Evolutionary conservation across 2,888 invertebrate genomes (phyloP).

Genomic region (Agriopis marginaria): DNA sequence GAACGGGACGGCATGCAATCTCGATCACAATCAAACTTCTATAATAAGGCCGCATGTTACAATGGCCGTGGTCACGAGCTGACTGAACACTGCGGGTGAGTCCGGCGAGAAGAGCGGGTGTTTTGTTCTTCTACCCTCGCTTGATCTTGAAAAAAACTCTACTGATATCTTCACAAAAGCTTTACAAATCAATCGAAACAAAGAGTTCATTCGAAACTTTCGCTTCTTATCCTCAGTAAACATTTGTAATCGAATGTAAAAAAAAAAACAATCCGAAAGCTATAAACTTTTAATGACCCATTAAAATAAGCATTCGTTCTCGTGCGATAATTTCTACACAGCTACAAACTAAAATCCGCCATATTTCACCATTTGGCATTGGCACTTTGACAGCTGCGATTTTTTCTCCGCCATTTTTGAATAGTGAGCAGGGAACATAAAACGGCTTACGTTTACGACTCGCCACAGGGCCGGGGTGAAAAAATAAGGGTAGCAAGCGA

Average conservation of each 20-base stretch:
- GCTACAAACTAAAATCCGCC: neutral
- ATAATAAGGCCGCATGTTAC: too few relatives aligned
- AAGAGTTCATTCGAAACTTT: neutral
- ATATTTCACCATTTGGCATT: slow-evolving; percentile 23
- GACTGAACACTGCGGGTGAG: too few relatives aligned
- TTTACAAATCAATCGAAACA: too few relatives aligned
- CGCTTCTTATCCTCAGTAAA: neutral
- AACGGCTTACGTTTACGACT: slow-evolving; percentile 38
- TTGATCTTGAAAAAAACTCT: too few relatives aligned
- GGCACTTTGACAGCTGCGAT: slow-evolving; percentile 35
- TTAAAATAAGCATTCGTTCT: neutral
- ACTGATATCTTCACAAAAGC: too few relatives aligned
- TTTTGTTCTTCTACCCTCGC: too few relatives aligned
- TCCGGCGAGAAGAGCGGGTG: too few relatives aligned
- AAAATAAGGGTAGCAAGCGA: slow-evolving; percentile 35
- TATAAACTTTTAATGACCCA: slow-evolving; percentile 8
- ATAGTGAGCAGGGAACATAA: slow-evolving; percentile 31
- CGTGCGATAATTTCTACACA: neutral
- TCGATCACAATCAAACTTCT: too few relatives aligned
- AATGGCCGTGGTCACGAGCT: too few relatives aligned
- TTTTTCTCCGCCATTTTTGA: slow-evolving; percentile 32
- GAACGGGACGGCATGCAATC: too few relatives aligned
- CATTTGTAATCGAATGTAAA: too few relatives aligned
- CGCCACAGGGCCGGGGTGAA: slow-evolving; percentile 34
- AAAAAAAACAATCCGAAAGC: neutral